Evolutionary conservation across 35 echinoderm and acorn worm species (phyloP).

Genomic region (Lytechinus variegatus): DNA sequence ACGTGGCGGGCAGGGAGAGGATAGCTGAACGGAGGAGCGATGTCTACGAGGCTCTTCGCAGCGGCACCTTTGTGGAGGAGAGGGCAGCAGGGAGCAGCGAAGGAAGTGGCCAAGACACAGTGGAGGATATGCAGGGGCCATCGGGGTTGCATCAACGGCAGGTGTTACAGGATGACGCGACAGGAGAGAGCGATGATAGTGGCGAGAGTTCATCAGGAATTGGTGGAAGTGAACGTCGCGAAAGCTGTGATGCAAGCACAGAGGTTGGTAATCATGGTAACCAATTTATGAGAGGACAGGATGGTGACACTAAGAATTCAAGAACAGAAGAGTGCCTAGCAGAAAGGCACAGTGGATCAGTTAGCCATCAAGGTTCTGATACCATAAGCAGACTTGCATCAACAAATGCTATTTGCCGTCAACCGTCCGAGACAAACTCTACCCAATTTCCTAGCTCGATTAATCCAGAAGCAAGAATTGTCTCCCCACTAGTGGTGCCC

Average conservation of each 20-base stretch:
- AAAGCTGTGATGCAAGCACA: background rate
- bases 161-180: background rate
- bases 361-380: background rate
- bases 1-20: conserved; percentile 23
- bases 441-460: background rate
- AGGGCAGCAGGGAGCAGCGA: background rate
- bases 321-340: background rate
- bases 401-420: background rate
- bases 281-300: background rate
- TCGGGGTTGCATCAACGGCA: background rate
- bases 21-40: conserved; percentile 21
- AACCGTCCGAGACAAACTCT: background rate
- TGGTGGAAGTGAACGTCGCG: background rate
- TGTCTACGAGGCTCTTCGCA: conserved; percentile 7
- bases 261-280: background rate
- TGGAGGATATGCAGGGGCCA: background rate
- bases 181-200: background rate
- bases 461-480: background rate
- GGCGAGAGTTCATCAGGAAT: background rate
- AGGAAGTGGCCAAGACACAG: background rate
- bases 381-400: background rate
- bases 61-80: conserved; percentile 32
- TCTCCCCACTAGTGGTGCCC: background rate
- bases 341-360: background rate
- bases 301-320: background rate